A percentile compares a stretch with the other conserved stretches of the same genome.
Conservation (phyloP, 2,113 vertebrate genomes). For the Corvus moneduloides region DNA sequence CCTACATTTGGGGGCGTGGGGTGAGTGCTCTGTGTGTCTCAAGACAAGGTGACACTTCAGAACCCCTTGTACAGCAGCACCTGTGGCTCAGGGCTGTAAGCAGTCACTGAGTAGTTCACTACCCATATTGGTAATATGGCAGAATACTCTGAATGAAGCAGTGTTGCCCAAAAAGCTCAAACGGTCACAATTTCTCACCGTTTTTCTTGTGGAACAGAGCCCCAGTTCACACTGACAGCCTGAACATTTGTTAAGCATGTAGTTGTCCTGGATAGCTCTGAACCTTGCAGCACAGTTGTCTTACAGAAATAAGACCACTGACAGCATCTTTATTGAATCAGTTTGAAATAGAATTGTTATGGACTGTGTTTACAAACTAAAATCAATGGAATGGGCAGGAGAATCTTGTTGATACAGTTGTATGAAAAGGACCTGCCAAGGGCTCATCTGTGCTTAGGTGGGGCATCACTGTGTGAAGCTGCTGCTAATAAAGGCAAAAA, state of each 20-base stretch:
- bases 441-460: not conserved
- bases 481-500: not conserved
- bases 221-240: not conserved
- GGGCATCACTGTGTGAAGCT: not conserved
- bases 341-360: not conserved
- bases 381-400: not conserved
- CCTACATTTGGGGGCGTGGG: accelerated
- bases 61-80: not conserved
- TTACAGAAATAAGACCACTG: not conserved
- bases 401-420: not conserved
- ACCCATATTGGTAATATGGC: not conserved
- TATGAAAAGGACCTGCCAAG: not conserved
- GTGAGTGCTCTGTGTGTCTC: not conserved
- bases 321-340: not conserved
- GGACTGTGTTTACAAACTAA: not conserved
- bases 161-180: not conserved
- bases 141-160: not conserved
- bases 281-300: not conserved
- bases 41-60: not conserved
- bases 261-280: not conserved
- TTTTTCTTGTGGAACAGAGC: not conserved
- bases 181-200: not conserved
- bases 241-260: not conserved
- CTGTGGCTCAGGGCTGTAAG: not conserved
- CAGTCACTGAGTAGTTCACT: not conserved